These are phyloP conservation scores for Orycteropus afer DNA, from an alignment of 2,113 vertebrate genomes.

Conservation along the genomic window DNA sequence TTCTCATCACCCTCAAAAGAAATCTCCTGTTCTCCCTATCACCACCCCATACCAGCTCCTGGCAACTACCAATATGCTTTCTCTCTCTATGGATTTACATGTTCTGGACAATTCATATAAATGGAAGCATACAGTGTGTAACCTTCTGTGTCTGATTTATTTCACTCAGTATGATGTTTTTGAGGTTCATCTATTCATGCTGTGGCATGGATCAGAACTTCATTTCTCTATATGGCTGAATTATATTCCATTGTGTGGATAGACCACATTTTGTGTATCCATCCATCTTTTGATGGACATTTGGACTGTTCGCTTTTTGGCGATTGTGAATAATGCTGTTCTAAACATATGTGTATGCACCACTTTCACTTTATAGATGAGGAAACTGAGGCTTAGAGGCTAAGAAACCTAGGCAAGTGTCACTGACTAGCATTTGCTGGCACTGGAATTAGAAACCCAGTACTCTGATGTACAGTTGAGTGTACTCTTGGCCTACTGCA, in stretches of 20 bases:
- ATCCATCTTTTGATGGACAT: background rate
- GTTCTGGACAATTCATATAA: background rate
- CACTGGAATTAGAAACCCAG: background rate
- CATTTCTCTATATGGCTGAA: background rate
- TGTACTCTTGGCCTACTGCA: accelerated
- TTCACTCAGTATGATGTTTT: too few relatives aligned
- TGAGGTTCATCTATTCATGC: accelerated
- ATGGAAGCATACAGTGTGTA: too few relatives aligned
- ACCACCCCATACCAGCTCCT: background rate
- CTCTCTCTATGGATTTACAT: background rate
- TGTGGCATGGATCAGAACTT: accelerated
- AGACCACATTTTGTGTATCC: background rate
- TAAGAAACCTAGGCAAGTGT: background rate
- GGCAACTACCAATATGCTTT: background rate
- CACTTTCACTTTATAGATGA: background rate
- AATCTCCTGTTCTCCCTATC: background rate
- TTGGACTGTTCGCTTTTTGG: background rate
- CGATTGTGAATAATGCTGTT: background rate
- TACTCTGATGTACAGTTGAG: too few relatives aligned
- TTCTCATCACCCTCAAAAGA: background rate
- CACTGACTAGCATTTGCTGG: background rate
- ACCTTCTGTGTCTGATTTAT: background rate
- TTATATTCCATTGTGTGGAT: background rate
- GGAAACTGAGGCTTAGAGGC: background rate
- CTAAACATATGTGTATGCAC: too few relatives aligned